These are phyloP conservation scores for Taxidea taxus DNA, from an alignment of 2,113 vertebrate genomes.

Conservation along the genomic window DNA sequence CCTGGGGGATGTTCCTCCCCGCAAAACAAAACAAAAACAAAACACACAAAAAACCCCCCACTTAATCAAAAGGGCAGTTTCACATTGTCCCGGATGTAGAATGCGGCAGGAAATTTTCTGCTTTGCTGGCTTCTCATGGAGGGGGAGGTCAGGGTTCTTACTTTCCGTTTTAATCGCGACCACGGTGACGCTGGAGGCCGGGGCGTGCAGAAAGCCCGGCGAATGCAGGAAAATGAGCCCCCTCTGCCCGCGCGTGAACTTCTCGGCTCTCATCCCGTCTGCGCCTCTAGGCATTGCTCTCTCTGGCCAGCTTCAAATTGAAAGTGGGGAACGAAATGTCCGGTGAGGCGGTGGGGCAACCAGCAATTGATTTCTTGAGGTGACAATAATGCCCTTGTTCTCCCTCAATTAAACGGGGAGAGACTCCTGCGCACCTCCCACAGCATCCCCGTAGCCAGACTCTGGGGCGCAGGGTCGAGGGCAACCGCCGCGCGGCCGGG, in stretches of 20 bases:
- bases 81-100: not conserved
- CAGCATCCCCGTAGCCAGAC: not conserved
- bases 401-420: not conserved
- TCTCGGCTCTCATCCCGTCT: not conserved
- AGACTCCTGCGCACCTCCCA: not conserved
- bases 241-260: not conserved
- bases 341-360: not conserved
- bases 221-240: not conserved
- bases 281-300: not conserved
- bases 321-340: not conserved
- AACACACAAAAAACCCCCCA: not conserved
- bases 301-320: not conserved
- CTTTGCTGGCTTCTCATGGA: conserved; percentile 7
- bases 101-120: not conserved
- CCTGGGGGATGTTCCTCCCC: not conserved
- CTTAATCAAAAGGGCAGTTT: conserved; percentile 21
- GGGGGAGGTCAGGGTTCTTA: not conserved
- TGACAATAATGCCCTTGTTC: not conserved
- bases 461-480: not conserved
- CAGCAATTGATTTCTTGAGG: not conserved
- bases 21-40: not conserved
- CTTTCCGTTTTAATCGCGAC: not conserved
- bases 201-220: not conserved
- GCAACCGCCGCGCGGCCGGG: not conserved
- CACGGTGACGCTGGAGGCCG: not conserved